Percentiles rank a stretch among this genome's conserved stretches.
phyloP scores from a whole-genome alignment of 2,797 vertebrate genomes.

The Streptopelia turtur region DNA sequence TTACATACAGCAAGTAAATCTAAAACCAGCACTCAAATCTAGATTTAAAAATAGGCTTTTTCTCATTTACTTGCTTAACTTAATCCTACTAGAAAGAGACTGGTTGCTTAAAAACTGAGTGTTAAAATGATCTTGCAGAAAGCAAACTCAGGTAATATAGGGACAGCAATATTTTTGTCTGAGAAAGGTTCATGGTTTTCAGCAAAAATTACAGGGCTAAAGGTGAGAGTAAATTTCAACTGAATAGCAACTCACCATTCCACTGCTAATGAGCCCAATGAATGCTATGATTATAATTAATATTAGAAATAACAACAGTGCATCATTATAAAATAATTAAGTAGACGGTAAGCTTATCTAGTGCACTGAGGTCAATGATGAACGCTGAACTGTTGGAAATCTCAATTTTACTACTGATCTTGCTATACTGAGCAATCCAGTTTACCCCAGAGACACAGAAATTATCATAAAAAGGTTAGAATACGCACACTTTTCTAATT shows the following conservation, averaged over 20 bases:
- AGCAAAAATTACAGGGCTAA: not conserved
- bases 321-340: not conserved
- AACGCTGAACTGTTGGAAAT: not conserved
- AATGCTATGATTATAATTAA: not conserved
- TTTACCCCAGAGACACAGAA: not conserved
- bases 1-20: not conserved
- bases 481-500: not conserved
- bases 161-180: not conserved
- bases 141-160: not conserved
- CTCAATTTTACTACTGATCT: not conserved
- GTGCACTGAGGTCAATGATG: not conserved
- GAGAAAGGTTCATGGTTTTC: not conserved
- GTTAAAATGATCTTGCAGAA: not conserved
- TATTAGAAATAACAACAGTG: too few relatives aligned
- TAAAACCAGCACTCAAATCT: not conserved
- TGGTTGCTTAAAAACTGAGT: not conserved
- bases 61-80: not conserved
- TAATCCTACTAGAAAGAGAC: not conserved
- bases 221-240: not conserved
- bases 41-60: not conserved
- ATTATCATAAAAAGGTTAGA: not conserved
- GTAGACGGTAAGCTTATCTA: not conserved
- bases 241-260: not conserved
- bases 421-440: not conserved
- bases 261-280: not conserved